A percentile compares a stretch with the other conserved stretches of the same genome.
Conservation (phyloP, 2,888 invertebrate genomes). For the Alentia gelatinosa region DNA sequence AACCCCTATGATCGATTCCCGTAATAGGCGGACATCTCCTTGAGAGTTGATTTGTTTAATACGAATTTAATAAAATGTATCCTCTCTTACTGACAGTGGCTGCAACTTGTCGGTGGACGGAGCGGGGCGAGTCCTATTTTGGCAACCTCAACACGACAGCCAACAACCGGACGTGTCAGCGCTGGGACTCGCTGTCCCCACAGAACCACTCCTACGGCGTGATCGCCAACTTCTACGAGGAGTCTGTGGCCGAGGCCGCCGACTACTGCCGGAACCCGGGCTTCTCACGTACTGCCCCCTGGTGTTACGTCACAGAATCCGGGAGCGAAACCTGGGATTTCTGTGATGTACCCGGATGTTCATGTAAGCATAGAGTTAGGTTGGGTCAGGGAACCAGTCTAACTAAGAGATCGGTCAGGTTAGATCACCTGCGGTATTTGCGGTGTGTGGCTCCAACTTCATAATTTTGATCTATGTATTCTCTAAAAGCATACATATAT, state of each 20-base stretch:
- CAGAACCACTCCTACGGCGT: not conserved
- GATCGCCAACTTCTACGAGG: not conserved
- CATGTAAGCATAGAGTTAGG: not conserved
- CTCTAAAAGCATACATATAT: too few species aligned
- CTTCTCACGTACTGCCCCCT: not conserved
- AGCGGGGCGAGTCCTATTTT: not conserved
- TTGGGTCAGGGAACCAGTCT: too few species aligned
- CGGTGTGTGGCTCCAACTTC: too few species aligned
- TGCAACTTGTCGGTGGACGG: not conserved
- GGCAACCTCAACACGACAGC: not conserved
- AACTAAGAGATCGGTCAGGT: too few species aligned
- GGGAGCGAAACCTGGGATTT: not conserved
- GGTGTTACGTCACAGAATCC: conserved; percentile 5
- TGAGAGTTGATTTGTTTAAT: too few species aligned
- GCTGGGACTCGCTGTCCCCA: not conserved
- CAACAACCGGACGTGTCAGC: not conserved
- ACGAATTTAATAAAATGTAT: too few species aligned
- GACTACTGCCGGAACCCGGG: conserved; percentile 32
- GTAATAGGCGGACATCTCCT: too few species aligned
- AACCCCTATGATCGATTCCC: too few species aligned
- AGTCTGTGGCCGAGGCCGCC: not conserved
- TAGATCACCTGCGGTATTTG: too few species aligned
- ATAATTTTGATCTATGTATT: too few species aligned
- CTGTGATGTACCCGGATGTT: not conserved
- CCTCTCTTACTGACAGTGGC: not conserved